These are phyloP conservation scores for Eremobia ochroleuca DNA, from an alignment of 2,888 invertebrate species.

Conservation along the genomic window DNA sequence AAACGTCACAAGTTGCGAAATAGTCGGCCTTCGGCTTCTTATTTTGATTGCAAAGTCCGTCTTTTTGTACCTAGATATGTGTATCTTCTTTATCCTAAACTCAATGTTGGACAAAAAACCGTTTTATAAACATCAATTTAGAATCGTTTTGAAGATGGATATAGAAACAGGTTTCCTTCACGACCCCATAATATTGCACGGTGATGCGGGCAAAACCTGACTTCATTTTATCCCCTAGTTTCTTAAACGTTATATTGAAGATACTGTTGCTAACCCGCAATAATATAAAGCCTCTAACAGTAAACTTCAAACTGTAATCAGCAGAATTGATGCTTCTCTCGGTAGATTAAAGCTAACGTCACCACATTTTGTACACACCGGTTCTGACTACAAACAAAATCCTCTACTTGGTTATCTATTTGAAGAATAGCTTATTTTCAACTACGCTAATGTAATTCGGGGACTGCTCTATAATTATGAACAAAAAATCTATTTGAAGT, in stretches of 20 bases:
- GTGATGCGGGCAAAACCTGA: neutral
- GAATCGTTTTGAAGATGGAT: too few species aligned
- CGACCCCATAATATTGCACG: too few species aligned
- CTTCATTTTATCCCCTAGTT: neutral
- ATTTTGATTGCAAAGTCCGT: neutral
- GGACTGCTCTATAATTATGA: slow-evolving; percentile 30
- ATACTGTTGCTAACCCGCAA: slow-evolving; percentile 12
- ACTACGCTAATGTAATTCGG: slow-evolving; percentile 21
- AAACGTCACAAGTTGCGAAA: neutral
- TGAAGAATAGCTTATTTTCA: slow-evolving; percentile 10
- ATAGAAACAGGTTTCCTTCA: too few species aligned
- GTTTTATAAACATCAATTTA: too few species aligned
- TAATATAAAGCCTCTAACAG: slow-evolving; percentile 19
- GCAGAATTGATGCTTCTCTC: neutral
- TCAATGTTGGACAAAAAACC: neutral
- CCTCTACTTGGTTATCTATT: neutral
- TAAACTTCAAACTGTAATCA: slow-evolving; percentile 13
- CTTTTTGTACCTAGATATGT: neutral
- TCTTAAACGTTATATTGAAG: slow-evolving; percentile 1
- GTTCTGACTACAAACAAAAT: slow-evolving; percentile 1
- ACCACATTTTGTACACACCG: neutral
- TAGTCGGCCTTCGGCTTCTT: neutral
- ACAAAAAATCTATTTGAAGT: slow-evolving; percentile 34
- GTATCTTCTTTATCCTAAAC: neutral
- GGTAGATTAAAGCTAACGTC: neutral